Evolutionary conservation across 2,797 vertebrate species (phyloP).

Genomic region (Acanthopagrus latus): DNA sequence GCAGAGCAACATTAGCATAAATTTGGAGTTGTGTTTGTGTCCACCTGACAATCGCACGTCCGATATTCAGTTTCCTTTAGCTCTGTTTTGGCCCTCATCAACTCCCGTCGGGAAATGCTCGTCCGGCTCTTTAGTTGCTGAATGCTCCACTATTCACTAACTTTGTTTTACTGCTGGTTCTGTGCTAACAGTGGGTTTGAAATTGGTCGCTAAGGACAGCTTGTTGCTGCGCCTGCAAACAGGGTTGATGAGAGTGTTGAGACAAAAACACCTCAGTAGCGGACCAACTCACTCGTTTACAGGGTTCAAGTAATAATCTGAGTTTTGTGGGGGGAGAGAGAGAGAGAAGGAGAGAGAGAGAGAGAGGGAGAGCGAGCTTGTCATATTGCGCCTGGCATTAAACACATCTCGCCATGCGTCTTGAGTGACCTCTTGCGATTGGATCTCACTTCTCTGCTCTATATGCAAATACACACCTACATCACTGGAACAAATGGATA

Average conservation of each 20-base stretch:
- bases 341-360: too few species aligned
- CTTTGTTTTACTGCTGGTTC: neutral
- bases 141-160: neutral
- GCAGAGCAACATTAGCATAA: neutral
- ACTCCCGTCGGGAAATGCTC: neutral
- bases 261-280: neutral
- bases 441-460: too few species aligned
- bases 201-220: neutral
- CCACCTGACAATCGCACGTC: neutral
- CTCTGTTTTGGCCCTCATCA: conserved; percentile 4
- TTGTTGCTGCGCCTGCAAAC: neutral
- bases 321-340: too few species aligned
- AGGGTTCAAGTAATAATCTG: too few species aligned
- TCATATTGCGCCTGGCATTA: too few species aligned
- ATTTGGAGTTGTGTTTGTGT: neutral
- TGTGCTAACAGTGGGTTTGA: neutral
- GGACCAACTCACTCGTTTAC: too few species aligned
- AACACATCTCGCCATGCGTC: too few species aligned
- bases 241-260: neutral
- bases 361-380: too few species aligned
- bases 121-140: neutral
- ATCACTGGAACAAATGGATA: too few species aligned
- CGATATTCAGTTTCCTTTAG: neutral
- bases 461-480: too few species aligned
- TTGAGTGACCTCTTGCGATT: too few species aligned